Conservation (phyloP, 1,140 invertebrate species). For the Nilaparvata lugens region DNA sequence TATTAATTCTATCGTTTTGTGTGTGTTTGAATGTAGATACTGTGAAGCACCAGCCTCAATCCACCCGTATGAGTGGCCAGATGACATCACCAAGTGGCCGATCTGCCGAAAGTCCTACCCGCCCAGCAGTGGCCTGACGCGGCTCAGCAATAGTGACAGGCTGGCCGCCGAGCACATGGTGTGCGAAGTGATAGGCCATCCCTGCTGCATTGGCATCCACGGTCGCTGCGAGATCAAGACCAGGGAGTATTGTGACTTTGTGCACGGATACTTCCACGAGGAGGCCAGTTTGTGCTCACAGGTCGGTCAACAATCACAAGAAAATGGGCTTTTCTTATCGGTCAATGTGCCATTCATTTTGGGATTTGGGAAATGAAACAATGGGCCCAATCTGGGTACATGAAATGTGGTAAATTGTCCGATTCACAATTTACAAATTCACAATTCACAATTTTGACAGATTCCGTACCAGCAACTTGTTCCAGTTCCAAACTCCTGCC, state of each 20-base stretch:
- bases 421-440: no score
- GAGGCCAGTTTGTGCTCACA: constrained; percentile 97
- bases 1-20: no score
- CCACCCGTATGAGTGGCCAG: constrained; percentile 93
- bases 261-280: constrained; percentile 93
- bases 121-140: constrained; percentile 6
- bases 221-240: constrained; percentile 97
- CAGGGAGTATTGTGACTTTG: constrained; percentile 95
- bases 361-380: no score
- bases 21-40: no score
- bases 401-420: no score
- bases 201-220: constrained; percentile 96
- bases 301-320: no score
- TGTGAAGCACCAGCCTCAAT: constrained; percentile 92
- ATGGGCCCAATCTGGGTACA: no score
- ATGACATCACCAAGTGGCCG: constrained; percentile 99
- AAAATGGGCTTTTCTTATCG: no score
- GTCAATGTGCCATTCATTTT: no score
- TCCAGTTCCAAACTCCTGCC: no score
- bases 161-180: constrained; percentile 85
- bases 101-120: constrained; percentile 67
- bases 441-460: no score
- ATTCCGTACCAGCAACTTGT: no score
- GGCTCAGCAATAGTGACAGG: constrained; percentile 55
- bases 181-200: constrained; percentile 86